These are phyloP conservation scores for Auanema sp. DNA, from an alignment of 2,888 invertebrate genomes.

Conservation along the genomic window DNA sequence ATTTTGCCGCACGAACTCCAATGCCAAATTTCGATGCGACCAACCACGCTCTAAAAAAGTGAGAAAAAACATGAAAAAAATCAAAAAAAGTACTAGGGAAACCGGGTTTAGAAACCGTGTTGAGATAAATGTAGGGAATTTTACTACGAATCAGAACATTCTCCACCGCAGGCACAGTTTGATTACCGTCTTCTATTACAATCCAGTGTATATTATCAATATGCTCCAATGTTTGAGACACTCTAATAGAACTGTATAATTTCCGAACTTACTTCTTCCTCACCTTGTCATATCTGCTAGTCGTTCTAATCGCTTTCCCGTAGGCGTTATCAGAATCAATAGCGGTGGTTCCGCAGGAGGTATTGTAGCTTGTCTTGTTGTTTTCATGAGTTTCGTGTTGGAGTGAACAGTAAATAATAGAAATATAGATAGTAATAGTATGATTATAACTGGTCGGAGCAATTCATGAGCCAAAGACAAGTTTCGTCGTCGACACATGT, in stretches of 20 bases:
- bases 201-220: conserved; percentile 51
- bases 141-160: conserved; percentile 39
- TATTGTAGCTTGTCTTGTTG: too few species aligned
- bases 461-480: too few species aligned
- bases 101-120: conserved; percentile 46
- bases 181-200: conserved; percentile 49
- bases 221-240: conserved; percentile 51
- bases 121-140: conserved; percentile 49
- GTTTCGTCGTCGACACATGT: too few species aligned
- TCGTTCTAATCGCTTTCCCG: conserved; percentile 48
- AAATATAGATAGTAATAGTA: too few species aligned
- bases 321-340: conserved; percentile 48
- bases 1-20: conserved; percentile 46
- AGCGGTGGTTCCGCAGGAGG: background rate
- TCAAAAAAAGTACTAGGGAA: conserved; percentile 37
- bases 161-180: conserved; percentile 44
- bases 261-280: too few species aligned
- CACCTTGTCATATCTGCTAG: conserved; percentile 58
- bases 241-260: conserved; percentile 24
- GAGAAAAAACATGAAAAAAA: conserved; percentile 10
- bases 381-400: too few species aligned
- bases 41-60: conserved; percentile 42
- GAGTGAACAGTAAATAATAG: too few species aligned
- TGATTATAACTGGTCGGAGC: too few species aligned
- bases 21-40: conserved; percentile 51